A percentile compares a stretch with the other conserved stretches of the same genome.
phyloP scores from a whole-genome alignment of 1,140 invertebrate genomes.

The Gonioctena quinquepunctata region DNA sequence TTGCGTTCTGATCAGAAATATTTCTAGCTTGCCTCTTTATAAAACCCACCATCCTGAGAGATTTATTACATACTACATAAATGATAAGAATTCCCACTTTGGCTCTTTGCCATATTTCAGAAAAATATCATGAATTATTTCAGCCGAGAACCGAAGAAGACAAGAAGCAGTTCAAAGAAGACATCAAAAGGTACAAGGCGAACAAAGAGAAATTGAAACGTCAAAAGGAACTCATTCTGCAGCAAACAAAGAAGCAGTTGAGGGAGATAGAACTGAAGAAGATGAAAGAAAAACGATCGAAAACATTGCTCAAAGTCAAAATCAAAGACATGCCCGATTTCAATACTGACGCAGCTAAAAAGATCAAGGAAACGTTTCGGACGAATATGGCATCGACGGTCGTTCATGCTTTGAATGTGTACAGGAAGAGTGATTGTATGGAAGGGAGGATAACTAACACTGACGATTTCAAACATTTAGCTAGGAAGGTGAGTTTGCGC shows the following conservation, averaged over 20 bases:
- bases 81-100: too few relatives aligned
- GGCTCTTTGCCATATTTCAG: too few relatives aligned
- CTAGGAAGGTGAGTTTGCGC: conserved; percentile 90
- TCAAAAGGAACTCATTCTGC: conserved; percentile 64
- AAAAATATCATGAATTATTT: too few relatives aligned
- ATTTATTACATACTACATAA: too few relatives aligned
- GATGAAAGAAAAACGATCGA: conserved; percentile 52
- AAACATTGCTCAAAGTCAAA: conserved; percentile 36
- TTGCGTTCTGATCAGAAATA: too few relatives aligned
- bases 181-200: conserved; percentile 70
- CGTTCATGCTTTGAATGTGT: conserved; percentile 88
- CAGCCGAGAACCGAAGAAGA: conserved; percentile 79
- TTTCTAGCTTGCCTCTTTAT: too few relatives aligned
- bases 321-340: conserved; percentile 58
- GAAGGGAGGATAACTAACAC: conserved; percentile 84
- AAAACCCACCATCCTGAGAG: too few relatives aligned
- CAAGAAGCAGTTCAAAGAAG: conserved; percentile 68
- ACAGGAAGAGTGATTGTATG: conserved; percentile 81
- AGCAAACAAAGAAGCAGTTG: conserved; percentile 47
- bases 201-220: conserved; percentile 77
- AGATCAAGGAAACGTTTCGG: conserved; percentile 87
- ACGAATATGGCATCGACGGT: conserved; percentile 88
- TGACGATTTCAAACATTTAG: conserved; percentile 95
- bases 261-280: conserved; percentile 34
- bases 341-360: conserved; percentile 57